phyloP scores from a whole-genome alignment of 2,113 vertebrate species.

The Azemiops feae region DNA sequence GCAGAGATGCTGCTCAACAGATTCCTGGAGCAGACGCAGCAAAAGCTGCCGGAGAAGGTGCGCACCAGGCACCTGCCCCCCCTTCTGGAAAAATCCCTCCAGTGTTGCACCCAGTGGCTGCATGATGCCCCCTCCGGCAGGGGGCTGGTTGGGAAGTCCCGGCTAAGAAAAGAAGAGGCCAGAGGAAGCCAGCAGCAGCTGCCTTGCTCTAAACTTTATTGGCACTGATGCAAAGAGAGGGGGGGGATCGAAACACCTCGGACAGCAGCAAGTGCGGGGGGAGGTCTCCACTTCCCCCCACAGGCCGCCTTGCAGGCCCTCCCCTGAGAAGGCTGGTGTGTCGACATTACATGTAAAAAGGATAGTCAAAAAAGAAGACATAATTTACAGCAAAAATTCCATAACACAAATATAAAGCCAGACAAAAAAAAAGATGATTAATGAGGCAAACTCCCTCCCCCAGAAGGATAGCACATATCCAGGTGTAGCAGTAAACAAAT shows the following conservation, averaged over 20 bases:
- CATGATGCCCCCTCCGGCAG: background rate
- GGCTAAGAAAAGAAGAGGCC: background rate
- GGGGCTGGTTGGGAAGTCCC: background rate
- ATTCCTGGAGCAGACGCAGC: background rate
- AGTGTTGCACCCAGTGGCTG: background rate
- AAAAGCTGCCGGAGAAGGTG: too few relatives aligned
- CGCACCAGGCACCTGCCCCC: too few relatives aligned
- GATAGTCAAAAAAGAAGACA: conserved; percentile 54
- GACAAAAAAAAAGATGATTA: conserved; percentile 18
- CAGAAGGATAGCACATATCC: conserved; percentile 32
- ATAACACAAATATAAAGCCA: conserved; percentile 18
- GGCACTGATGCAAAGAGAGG: conserved; percentile 72
- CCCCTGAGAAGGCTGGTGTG: conserved; percentile 37
- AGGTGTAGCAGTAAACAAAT: conserved; percentile 37
- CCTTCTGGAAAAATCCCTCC: too few relatives aligned
- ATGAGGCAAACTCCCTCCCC: conserved; percentile 33
- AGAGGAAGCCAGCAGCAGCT: background rate
- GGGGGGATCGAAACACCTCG: conserved; percentile 63
- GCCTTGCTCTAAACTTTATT: conserved; percentile 75
- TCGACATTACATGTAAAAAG: conserved; percentile 53
- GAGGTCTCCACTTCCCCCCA: conserved; percentile 36
- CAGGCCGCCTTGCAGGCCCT: conserved; percentile 35
- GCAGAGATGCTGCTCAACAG: background rate
- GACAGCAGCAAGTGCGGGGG: conserved; percentile 39
- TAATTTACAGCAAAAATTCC: conserved; percentile 71